These are phyloP conservation scores for Peromyscus eremicus DNA, from an alignment of 2,797 vertebrate genomes.

Conservation along the genomic window DNA sequence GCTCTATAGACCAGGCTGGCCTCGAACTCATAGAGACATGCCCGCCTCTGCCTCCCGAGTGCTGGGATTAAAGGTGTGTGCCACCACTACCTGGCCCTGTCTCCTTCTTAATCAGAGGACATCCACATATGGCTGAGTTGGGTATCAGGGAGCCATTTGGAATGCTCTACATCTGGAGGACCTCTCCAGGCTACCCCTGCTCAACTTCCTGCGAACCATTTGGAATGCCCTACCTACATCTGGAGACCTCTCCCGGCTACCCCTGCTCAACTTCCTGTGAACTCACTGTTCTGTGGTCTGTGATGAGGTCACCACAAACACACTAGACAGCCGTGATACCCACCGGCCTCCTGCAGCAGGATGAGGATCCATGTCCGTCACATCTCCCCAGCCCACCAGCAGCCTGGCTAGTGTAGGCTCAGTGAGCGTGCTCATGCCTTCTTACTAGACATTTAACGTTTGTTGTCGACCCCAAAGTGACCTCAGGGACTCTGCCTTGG, in stretches of 20 bases:
- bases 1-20: background rate
- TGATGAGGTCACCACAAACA: background rate
- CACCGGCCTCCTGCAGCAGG: background rate
- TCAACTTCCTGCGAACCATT: background rate
- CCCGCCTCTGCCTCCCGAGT: background rate
- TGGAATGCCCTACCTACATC: background rate
- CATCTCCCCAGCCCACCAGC: background rate
- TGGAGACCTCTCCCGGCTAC: background rate
- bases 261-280: background rate
- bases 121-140: background rate
- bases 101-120: conserved; percentile 64
- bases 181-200: background rate
- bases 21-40: background rate
- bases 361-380: background rate
- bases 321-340: background rate
- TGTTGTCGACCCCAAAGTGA: background rate
- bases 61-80: background rate
- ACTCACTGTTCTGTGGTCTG: background rate
- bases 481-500: background rate
- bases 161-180: background rate
- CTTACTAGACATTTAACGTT: background rate
- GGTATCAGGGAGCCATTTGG: background rate
- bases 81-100: background rate
- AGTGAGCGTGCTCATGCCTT: background rate
- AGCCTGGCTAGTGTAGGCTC: background rate